These are phyloP conservation scores for Tetragnatha versicolor DNA, from an alignment of 1,140 invertebrate genomes.

Conservation along the genomic window DNA sequence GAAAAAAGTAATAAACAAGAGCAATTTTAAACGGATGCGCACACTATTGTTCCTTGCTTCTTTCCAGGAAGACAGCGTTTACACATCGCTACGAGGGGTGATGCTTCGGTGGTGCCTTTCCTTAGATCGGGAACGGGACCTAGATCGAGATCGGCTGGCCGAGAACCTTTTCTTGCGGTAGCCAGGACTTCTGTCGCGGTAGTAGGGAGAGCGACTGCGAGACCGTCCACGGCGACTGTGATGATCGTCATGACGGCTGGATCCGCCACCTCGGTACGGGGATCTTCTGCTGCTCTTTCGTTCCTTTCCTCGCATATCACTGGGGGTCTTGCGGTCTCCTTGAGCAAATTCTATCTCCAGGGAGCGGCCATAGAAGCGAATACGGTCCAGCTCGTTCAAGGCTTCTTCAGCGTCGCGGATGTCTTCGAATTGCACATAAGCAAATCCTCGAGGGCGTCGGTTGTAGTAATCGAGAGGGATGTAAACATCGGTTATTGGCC, in stretches of 20 bases:
- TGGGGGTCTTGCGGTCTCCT: conserved; percentile 66
- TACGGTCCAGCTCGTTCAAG: conserved; percentile 64
- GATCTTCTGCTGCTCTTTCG: conserved; percentile 15
- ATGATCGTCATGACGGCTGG: conserved; percentile 54
- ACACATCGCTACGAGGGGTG: conserved; percentile 20
- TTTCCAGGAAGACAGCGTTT: too few species aligned
- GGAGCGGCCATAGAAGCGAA: conserved; percentile 65
- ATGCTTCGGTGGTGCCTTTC: conserved; percentile 7
- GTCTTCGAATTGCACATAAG: conserved; percentile 69
- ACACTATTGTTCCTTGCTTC: too few species aligned
- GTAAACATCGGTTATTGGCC: conserved; percentile 67
- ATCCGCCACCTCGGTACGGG: conserved; percentile 35
- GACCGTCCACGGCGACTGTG: conserved; percentile 28
- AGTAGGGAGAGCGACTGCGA: conserved; percentile 39
- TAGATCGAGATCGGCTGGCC: conserved; percentile 34
- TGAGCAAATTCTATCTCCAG: conserved; percentile 69
- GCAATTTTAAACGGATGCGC: neutral
- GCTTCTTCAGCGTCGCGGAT: conserved; percentile 68
- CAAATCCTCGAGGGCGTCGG: conserved; percentile 65
- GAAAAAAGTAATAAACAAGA: neutral
- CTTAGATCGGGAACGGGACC: conserved; percentile 39
- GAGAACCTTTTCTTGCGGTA: conserved; percentile 31
- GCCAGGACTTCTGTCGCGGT: conserved; percentile 23
- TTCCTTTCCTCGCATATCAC: conserved; percentile 56
- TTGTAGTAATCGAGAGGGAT: conserved; percentile 68